Percentiles rank a stretch among this genome's conserved stretches.
Conservation (phyloP, 1,140 invertebrate genomes). For the Arion vulgaris region DNA sequence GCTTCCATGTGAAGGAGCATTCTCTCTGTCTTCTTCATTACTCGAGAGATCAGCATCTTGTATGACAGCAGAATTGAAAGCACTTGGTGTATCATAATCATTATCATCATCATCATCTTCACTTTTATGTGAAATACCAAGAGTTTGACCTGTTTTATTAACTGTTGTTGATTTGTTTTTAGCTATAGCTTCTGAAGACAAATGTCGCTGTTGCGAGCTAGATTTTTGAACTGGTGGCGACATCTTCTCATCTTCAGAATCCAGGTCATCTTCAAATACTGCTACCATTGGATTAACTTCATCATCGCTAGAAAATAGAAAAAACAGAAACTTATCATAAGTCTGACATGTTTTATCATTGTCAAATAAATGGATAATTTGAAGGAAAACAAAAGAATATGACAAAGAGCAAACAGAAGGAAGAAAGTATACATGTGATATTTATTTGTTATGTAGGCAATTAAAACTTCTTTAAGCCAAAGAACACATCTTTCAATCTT, state of each 20-base stretch:
- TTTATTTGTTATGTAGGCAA: too few species aligned
- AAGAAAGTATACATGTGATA: not conserved
- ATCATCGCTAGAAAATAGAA: constrained; percentile 75
- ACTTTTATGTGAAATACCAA: not conserved
- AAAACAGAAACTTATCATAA: not conserved
- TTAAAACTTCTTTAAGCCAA: too few species aligned
- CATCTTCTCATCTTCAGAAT: constrained; percentile 76
- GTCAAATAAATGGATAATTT: too few species aligned
- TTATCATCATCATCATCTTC: not conserved
- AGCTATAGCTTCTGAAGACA: not conserved
- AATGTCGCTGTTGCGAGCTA: not conserved
- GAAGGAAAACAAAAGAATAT: not conserved
- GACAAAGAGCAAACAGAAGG: not conserved
- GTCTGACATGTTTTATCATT: not conserved
- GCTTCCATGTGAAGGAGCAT: not conserved
- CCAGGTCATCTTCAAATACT: constrained; percentile 82
- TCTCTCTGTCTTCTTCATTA: constrained; percentile 53
- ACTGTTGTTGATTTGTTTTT: not conserved
- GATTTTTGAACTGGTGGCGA: constrained; percentile 17
- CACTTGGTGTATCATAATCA: constrained; percentile 22
- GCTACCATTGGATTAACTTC: constrained; percentile 87
- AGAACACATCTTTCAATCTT: too few species aligned
- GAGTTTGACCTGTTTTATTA: not conserved
- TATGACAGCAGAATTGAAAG: constrained; percentile 27
- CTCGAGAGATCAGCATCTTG: constrained; percentile 57